These are phyloP conservation scores for Aspidiotus destructor DNA, from an alignment of 2,888 invertebrate genomes.

Conservation along the genomic window DNA sequence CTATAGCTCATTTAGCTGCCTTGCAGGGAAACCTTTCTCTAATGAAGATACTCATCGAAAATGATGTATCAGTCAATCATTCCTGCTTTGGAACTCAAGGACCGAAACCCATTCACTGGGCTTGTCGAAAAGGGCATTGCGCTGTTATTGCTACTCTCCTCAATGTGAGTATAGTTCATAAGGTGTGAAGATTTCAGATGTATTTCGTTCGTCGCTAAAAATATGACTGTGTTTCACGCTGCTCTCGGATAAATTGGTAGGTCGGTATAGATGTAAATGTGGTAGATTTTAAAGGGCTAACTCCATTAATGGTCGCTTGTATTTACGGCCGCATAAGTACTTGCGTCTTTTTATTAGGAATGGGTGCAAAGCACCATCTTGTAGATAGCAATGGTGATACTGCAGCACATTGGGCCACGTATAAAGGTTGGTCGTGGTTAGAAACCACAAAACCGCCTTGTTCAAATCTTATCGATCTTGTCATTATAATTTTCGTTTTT, in stretches of 20 bases:
- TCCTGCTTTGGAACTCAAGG: constrained; percentile 81
- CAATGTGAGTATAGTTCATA: constrained; percentile 42
- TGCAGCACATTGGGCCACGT: constrained; percentile 88
- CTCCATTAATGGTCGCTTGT: constrained; percentile 82
- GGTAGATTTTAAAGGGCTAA: constrained; percentile 72
- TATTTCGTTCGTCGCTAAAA: not conserved
- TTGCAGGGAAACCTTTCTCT: constrained; percentile 82
- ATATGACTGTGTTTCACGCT: constrained; percentile 32
- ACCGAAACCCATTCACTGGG: constrained; percentile 88
- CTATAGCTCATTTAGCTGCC: constrained; percentile 86
- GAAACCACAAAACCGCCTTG: not conserved
- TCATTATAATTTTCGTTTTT: constrained; percentile 2
- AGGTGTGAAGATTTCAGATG: not conserved
- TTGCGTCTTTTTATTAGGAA: constrained; percentile 79
- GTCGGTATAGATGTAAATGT: constrained; percentile 82
- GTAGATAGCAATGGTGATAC: constrained; percentile 89
- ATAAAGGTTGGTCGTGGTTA: constrained; percentile 53
- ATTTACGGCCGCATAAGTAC: constrained; percentile 89
- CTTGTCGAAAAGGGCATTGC: constrained; percentile 83
- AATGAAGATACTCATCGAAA: constrained; percentile 74
- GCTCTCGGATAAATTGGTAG: constrained; percentile 46
- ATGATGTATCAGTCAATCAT: constrained; percentile 72
- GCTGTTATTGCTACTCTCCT: constrained; percentile 67
- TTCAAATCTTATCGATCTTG: constrained; percentile 9
- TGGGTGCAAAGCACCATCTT: constrained; percentile 74